These are phyloP conservation scores for Gallinago stenura DNA, from an alignment of 2,797 vertebrate genomes.

Conservation along the genomic window DNA sequence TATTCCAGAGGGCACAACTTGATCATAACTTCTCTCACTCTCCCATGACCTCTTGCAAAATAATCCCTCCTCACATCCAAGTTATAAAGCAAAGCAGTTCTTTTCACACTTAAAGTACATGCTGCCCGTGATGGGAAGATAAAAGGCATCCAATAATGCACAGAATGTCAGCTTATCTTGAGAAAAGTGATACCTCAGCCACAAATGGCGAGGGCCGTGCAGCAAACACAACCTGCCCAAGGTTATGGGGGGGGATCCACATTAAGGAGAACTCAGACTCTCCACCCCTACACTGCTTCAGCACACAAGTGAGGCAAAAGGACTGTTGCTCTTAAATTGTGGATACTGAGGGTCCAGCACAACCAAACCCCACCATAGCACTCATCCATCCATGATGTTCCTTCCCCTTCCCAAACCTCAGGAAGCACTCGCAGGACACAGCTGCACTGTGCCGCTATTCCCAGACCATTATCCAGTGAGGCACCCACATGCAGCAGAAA, in stretches of 20 bases:
- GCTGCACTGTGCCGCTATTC: background rate
- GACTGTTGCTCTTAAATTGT: background rate
- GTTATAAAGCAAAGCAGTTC: slow-evolving; percentile 60
- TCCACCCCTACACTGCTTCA: background rate
- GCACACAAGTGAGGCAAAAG: background rate
- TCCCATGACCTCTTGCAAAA: slow-evolving; percentile 75
- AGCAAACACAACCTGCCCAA: background rate
- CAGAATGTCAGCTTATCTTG: slow-evolving; percentile 67
- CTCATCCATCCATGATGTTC: background rate
- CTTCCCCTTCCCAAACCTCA: background rate
- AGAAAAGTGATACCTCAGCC: slow-evolving; percentile 72
- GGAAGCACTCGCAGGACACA: background rate
- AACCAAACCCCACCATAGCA: background rate
- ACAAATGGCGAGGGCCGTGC: slow-evolving; percentile 21
- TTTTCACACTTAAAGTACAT: slow-evolving; percentile 23
- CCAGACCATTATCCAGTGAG: background rate
- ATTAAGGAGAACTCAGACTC: background rate
- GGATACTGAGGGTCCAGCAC: background rate
- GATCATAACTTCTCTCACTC: slow-evolving; percentile 45
- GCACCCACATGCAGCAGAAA: background rate
- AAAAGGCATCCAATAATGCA: slow-evolving; percentile 66
- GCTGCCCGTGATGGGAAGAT: slow-evolving; percentile 61
- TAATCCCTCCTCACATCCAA: slow-evolving; percentile 41
- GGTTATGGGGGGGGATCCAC: background rate
- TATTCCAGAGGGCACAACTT: slow-evolving; percentile 22